Evolutionary conservation across 2,888 invertebrate genomes (phyloP).

Genomic region (Tiliacea citrago): DNA sequence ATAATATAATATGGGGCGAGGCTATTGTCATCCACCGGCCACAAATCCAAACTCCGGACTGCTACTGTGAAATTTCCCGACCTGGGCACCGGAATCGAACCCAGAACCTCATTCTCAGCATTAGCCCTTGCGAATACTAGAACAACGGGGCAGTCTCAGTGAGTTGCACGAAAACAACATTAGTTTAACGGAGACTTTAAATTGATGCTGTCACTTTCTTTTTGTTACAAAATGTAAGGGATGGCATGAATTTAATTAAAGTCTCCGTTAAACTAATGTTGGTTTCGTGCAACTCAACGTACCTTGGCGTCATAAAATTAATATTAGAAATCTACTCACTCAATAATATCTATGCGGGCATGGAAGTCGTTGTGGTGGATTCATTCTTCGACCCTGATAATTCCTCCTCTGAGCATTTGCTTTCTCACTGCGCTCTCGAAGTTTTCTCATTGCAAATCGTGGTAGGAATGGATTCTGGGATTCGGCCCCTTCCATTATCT

Average conservation of each 20-base stretch:
- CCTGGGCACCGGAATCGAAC: no score
- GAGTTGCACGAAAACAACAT: no score
- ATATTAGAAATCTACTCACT: slow-evolving; percentile 44
- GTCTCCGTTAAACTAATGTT: no score
- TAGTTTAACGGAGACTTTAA: no score
- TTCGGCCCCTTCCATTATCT: slow-evolving; percentile 86
- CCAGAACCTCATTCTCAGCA: no score
- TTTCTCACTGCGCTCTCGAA: slow-evolving; percentile 81
- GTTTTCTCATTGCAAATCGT: slow-evolving; percentile 83
- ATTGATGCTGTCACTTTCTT: no score
- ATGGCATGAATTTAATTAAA: no score
- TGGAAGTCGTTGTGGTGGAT: slow-evolving; percentile 59
- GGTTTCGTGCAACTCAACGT: no score
- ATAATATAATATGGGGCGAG: not conserved
- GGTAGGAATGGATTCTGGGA: slow-evolving; percentile 85
- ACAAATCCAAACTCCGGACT: not conserved
- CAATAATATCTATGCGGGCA: slow-evolving; percentile 66
- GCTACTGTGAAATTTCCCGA: not conserved
- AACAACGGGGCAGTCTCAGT: no score
- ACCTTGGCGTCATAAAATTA: not conserved
- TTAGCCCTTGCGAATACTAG: no score
- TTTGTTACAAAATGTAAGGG: no score
- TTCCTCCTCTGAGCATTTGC: slow-evolving; percentile 78
- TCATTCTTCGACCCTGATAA: slow-evolving; percentile 69
- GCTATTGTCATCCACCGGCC: not conserved